phyloP scores from a whole-genome alignment of 2,888 invertebrate species.

The Ommatoiulus sabulosus region DNA sequence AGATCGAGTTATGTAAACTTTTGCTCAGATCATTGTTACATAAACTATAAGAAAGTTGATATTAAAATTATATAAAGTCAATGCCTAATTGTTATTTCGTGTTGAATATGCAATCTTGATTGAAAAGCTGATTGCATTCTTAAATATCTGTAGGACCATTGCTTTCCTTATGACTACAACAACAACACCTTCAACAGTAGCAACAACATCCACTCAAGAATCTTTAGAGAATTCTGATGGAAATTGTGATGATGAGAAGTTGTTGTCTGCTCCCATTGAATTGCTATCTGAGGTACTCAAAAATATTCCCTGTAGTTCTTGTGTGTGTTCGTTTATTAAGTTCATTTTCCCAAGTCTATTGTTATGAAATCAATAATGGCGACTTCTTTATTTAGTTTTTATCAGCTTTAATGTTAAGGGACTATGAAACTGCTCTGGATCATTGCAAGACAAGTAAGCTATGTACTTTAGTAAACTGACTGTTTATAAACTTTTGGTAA shows the following conservation, averaged over 20 bases:
- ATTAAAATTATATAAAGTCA: too few relatives aligned
- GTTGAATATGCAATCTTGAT: too few relatives aligned
- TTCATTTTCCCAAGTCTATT: too few relatives aligned
- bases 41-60: too few relatives aligned
- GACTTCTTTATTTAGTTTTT: conserved; percentile 38
- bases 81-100: too few relatives aligned
- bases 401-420: conserved; percentile 52
- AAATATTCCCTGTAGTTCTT: neutral
- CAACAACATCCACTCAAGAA: conserved; percentile 21
- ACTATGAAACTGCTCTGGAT: conserved; percentile 46
- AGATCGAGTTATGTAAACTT: too few relatives aligned
- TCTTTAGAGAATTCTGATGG: conserved; percentile 35
- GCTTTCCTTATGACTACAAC: conserved; percentile 22
- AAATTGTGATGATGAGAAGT: neutral
- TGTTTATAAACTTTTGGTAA: neutral
- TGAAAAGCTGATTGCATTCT: too few relatives aligned
- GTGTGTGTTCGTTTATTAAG: neutral
- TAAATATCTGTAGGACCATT: neutral
- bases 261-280: conserved; percentile 51
- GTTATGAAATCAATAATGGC: too few relatives aligned
- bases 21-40: too few relatives aligned
- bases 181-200: neutral
- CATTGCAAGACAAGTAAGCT: conserved; percentile 54
- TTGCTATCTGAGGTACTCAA: conserved; percentile 45
- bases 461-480: neutral